Percentiles rank a stretch among this genome's conserved stretches.
These are phyloP conservation scores for Parasteatoda lunata DNA, from an alignment of 2,888 invertebrate species.

Conservation along the genomic window DNA sequence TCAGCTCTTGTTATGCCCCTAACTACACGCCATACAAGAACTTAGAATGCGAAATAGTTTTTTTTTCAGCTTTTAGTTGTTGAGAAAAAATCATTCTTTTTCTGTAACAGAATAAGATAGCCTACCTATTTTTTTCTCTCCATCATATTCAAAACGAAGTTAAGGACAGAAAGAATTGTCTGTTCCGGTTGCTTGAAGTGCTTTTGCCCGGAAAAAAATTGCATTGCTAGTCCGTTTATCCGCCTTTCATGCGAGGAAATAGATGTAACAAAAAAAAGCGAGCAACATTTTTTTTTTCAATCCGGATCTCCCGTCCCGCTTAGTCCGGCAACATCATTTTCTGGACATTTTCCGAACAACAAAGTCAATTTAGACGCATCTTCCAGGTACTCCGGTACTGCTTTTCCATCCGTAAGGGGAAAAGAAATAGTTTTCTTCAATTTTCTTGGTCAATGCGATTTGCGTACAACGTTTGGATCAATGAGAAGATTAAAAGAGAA, in stretches of 20 bases:
- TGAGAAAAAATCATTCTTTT: neutral
- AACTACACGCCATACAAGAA: no score
- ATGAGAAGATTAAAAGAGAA: neutral
- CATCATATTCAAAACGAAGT: constrained; percentile 59
- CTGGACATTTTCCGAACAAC: constrained; percentile 52
- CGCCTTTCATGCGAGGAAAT: constrained; percentile 42
- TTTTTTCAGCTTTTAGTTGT: neutral
- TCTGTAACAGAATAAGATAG: constrained; percentile 2
- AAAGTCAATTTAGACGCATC: constrained; percentile 62
- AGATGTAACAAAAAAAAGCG: constrained; percentile 26
- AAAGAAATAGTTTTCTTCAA: neutral
- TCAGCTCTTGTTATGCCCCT: no score
- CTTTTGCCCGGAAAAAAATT: constrained; percentile 26
- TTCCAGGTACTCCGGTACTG: constrained; percentile 32
- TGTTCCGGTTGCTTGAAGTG: constrained; percentile 44
- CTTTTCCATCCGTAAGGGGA: neutral
- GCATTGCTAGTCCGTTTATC: constrained; percentile 37
- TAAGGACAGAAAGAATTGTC: constrained; percentile 49
- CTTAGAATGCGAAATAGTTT: neutral
- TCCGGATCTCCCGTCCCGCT: constrained; percentile 39
- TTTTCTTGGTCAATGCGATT: constrained; percentile 39
- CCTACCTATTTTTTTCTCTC: constrained; percentile 11
- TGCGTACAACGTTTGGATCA: constrained; percentile 38
- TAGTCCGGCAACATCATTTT: constrained; percentile 52
- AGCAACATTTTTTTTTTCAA: constrained; percentile 10